Percentiles rank a stretch among this genome's conserved stretches.
Evolutionary conservation across 2,888 invertebrate species (phyloP).

Genomic region (Anticlea derivata): DNA sequence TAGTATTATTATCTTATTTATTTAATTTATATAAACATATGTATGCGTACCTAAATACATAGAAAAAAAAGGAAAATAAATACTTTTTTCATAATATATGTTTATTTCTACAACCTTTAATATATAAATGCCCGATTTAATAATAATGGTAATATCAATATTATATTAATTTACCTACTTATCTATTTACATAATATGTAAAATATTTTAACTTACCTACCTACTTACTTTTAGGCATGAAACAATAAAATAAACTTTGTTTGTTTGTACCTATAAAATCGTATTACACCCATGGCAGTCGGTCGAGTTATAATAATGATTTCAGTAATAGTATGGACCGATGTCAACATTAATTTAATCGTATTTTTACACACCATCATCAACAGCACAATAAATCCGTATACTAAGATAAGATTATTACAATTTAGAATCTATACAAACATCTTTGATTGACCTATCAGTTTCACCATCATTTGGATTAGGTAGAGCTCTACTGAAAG

Average conservation of each 20-base stretch:
- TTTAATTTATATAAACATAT: constrained; percentile 25
- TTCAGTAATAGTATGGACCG: constrained; percentile 40
- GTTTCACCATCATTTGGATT: constrained; percentile 9
- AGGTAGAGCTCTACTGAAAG: constrained; percentile 1
- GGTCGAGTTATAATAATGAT: constrained; percentile 37
- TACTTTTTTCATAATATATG: constrained; percentile 43
- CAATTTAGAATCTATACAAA: constrained; percentile 24
- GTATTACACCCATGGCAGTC: constrained; percentile 59
- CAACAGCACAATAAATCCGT: constrained; percentile 41
- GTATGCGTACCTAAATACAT: not conserved
- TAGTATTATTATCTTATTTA: constrained; percentile 31
- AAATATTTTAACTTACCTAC: constrained; percentile 42
- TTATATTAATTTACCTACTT: constrained; percentile 49
- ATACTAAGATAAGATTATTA: constrained; percentile 25
- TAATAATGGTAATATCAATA: constrained; percentile 48
- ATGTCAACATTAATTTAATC: constrained; percentile 28
- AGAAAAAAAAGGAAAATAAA: constrained; percentile 17
- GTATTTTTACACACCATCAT: constrained; percentile 43
- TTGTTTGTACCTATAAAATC: constrained; percentile 52
- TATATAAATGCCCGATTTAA: constrained; percentile 57
- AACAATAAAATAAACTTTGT: constrained; percentile 44
- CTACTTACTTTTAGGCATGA: constrained; percentile 30
- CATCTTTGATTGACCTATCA: constrained; percentile 13
- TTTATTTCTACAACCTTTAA: constrained; percentile 63
- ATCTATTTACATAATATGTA: constrained; percentile 51